Percentiles rank a stretch among this genome's conserved stretches.
These are phyloP conservation scores for Agapornis roseicollis DNA, from an alignment of 2,113 vertebrate species.

Conservation along the genomic window DNA sequence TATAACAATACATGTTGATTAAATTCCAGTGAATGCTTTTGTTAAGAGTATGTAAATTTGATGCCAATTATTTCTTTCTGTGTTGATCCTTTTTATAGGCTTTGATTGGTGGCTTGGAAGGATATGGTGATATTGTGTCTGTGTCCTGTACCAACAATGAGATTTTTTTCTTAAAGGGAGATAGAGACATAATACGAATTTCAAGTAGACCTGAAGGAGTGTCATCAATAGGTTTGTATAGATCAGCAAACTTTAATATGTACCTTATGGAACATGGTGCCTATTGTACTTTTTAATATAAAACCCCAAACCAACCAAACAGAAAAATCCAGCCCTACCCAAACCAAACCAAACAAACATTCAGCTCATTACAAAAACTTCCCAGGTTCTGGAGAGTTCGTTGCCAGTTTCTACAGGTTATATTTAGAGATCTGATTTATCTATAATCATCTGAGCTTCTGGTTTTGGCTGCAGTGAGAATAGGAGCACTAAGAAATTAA, in stretches of 20 bases:
- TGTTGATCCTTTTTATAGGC: constrained; percentile 74
- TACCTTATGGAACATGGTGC: not conserved
- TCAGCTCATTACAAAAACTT: not conserved
- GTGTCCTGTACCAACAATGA: constrained; percentile 94
- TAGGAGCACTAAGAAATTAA: not conserved
- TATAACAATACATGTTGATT: not conserved
- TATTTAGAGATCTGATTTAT: not conserved
- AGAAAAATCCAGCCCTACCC: not conserved
- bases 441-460: not conserved
- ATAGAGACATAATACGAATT: constrained; percentile 91
- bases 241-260: not conserved
- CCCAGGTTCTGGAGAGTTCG: not conserved
- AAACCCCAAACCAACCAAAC: not conserved
- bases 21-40: not conserved
- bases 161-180: constrained; percentile 95
- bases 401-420: not conserved
- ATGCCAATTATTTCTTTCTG: not conserved
- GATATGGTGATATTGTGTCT: constrained; percentile 91
- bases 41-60: not conserved
- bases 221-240: constrained; percentile 79
- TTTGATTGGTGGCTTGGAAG: constrained; percentile 90
- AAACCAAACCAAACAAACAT: not conserved
- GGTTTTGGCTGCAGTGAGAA: not conserved
- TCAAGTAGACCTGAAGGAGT: constrained; percentile 88
- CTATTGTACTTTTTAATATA: not conserved